Evolutionary conservation across 2,888 invertebrate species (phyloP).

Genomic region (Nycteola revayana): DNA sequence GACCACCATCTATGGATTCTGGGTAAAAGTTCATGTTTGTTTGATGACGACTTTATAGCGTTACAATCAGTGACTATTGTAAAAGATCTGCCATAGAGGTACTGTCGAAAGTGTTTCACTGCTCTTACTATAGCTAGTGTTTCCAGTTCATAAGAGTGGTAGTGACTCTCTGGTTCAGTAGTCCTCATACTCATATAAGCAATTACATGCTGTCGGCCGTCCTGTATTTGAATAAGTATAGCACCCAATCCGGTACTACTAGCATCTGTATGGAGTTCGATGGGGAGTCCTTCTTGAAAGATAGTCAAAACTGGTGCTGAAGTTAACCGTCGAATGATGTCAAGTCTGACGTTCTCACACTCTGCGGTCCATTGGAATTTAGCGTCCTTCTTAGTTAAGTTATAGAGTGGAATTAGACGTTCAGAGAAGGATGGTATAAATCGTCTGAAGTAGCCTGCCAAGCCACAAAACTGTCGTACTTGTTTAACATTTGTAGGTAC

Average conservation of each 20-base stretch:
- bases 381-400: not conserved
- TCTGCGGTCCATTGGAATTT: slow-evolving; percentile 2
- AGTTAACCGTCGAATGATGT: not conserved
- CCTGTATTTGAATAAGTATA: not conserved
- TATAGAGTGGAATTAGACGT: slow-evolving; percentile 1
- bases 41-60: not conserved
- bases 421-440: slow-evolving; percentile 3
- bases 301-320: slow-evolving; percentile 2
- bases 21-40: slow-evolving; percentile 2
- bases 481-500: slow-evolving; percentile 3
- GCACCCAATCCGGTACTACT: not conserved
- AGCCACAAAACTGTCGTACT: slow-evolving; percentile 3
- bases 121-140: slow-evolving; percentile 1
- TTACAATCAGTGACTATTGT: slow-evolving; percentile 6
- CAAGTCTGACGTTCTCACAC: too few species aligned
- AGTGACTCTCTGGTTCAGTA: slow-evolving; percentile 1
- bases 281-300: slow-evolving; percentile 1
- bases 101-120: not conserved
- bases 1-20: slow-evolving; percentile 6
- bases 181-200: not conserved
- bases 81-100: not conserved
- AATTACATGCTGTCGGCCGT: not conserved
- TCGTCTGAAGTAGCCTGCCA: slow-evolving; percentile 5
- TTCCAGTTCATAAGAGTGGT: too few species aligned
- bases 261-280: slow-evolving; percentile 1